A percentile compares a stretch with the other conserved stretches of the same genome.
phyloP scores from a whole-genome alignment of 2,888 invertebrate species.

The Lasioglossum calceatum region DNA sequence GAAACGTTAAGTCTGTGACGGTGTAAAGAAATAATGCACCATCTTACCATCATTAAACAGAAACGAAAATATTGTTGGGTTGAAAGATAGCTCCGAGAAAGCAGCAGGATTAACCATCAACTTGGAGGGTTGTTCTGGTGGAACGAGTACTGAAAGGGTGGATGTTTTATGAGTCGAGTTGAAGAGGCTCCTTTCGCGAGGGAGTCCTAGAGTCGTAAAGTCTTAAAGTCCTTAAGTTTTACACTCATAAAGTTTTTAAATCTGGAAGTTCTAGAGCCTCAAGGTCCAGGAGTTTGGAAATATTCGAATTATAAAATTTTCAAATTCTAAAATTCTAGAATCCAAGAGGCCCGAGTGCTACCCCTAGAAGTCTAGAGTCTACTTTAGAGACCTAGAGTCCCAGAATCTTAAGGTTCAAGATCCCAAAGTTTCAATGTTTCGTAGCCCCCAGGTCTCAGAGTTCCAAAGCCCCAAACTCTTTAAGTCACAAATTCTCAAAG shows the following conservation, averaged over 20 bases:
- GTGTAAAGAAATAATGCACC: too few species aligned
- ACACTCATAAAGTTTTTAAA: background rate
- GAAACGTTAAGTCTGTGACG: too few species aligned
- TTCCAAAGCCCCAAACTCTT: background rate
- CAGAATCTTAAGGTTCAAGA: too few species aligned
- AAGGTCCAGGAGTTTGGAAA: background rate
- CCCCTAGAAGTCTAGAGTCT: too few species aligned
- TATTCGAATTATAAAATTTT: background rate
- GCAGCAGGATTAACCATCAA: background rate
- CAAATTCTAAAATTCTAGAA: background rate
- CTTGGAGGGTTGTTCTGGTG: background rate
- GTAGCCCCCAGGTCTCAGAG: background rate
- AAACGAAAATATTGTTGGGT: background rate
- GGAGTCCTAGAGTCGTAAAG: background rate
- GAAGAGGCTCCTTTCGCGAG: background rate
- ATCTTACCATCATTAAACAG: background rate
- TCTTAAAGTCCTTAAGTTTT: background rate
- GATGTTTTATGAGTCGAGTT: conserved; percentile 3
- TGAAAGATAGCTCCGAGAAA: too few species aligned
- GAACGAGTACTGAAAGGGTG: background rate
- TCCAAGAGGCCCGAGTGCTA: too few species aligned
- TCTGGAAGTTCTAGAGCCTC: background rate
- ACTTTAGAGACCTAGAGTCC: too few species aligned
- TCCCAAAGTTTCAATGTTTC: too few species aligned
- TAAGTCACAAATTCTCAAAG: background rate